phyloP scores from a whole-genome alignment of 2,888 invertebrate species.

The Campoplex capitator region DNA sequence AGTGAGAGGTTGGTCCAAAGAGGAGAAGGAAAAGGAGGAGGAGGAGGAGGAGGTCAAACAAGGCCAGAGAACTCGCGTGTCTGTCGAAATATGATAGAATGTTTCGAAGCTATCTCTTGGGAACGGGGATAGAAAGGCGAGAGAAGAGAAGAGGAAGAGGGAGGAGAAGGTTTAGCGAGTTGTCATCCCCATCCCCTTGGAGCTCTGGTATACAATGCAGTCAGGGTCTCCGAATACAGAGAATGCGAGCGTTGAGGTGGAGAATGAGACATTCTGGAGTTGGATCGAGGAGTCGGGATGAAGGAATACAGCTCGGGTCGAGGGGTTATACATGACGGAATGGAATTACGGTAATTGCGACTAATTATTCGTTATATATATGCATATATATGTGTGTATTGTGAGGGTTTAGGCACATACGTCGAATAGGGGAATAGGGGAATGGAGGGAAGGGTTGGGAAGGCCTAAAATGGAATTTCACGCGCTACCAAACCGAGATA shows the following conservation, averaged over 20 bases:
- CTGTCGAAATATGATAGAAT: constrained; percentile 61
- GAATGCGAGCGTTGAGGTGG: constrained; percentile 65
- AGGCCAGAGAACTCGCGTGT: constrained; percentile 2
- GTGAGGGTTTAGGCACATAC: constrained; percentile 8
- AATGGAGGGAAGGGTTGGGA: background rate
- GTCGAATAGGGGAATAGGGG: constrained; percentile 8
- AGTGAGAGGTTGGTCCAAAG: background rate
- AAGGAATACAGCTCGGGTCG: constrained; percentile 22
- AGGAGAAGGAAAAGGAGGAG: background rate
- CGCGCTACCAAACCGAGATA: background rate
- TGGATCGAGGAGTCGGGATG: constrained; percentile 41
- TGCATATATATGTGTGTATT: background rate
- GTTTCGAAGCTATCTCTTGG: constrained; percentile 48
- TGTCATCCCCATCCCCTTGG: constrained; percentile 5
- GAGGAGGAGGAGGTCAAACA: background rate
- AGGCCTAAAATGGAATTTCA: constrained; percentile 28
- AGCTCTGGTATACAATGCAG: background rate
- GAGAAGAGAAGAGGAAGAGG: background rate
- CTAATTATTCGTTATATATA: constrained; percentile 66
- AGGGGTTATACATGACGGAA: constrained; percentile 38
- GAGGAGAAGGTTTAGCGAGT: constrained; percentile 6
- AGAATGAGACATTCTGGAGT: constrained; percentile 67
- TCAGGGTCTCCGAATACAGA: constrained; percentile 52
- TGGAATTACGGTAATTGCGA: constrained; percentile 70
- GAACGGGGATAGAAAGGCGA: background rate